These are phyloP conservation scores for Acrocephalus scirpaceus DNA, from an alignment of 2,797 vertebrate genomes.

Conservation along the genomic window DNA sequence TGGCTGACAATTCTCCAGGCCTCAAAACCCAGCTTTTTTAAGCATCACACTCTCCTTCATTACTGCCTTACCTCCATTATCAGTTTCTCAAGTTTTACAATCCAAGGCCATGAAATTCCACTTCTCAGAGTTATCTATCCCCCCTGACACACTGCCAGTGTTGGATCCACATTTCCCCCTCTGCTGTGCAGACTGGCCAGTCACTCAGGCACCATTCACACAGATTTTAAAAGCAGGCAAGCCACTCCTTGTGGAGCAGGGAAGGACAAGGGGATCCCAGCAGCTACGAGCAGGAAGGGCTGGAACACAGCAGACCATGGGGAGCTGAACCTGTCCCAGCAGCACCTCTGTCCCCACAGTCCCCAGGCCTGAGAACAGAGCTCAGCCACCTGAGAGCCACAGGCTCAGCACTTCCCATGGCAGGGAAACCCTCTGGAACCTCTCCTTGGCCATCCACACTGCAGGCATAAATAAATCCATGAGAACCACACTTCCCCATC, in stretches of 20 bases:
- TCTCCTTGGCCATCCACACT: neutral
- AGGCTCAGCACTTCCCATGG: neutral
- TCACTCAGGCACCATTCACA: neutral
- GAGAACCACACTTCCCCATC: neutral
- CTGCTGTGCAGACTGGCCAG: neutral
- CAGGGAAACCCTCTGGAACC: neutral
- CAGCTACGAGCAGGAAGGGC: neutral
- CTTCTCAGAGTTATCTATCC: neutral
- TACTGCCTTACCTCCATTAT: neutral
- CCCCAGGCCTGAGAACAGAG: neutral
- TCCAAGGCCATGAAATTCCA: neutral
- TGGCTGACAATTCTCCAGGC: neutral
- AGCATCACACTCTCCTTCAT: neutral
- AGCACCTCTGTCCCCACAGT: neutral
- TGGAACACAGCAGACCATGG: neutral
- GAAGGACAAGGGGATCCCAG: neutral
- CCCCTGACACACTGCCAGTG: rapidly evolving
- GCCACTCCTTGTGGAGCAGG: rapidly evolving
- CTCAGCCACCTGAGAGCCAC: rapidly evolving
- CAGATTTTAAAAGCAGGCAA: neutral
- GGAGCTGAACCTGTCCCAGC: neutral
- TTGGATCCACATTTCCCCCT: neutral
- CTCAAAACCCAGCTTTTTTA: neutral
- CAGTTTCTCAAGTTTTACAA: neutral
- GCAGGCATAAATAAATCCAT: neutral